Conservation (phyloP, 1,140 invertebrate genomes). For the Psix sp. region DNA sequence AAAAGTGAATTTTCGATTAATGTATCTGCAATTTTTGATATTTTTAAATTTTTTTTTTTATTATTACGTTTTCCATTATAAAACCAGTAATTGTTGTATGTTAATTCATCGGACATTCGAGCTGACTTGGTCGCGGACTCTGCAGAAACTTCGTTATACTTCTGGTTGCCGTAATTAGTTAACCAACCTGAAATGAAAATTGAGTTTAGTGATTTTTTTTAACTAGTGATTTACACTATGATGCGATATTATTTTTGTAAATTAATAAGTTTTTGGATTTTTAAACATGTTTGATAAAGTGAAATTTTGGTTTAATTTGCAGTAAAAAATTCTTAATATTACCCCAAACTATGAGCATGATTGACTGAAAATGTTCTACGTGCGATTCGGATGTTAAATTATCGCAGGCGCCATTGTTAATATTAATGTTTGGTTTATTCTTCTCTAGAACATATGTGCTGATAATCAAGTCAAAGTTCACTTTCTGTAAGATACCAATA, state of each 20-base stretch:
- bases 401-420: too few relatives aligned
- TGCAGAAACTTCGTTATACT: constrained; percentile 50
- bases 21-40: constrained; percentile 2
- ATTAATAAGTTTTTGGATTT: neutral
- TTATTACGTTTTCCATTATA: constrained; percentile 53
- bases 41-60: neutral
- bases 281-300: too few relatives aligned
- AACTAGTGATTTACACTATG: neutral
- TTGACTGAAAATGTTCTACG: too few relatives aligned
- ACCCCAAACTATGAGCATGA: neutral
- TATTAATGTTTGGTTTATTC: too few relatives aligned
- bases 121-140: constrained; percentile 52
- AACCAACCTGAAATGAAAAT: constrained; percentile 55
- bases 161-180: constrained; percentile 37
- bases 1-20: constrained; percentile 6
- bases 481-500: too few relatives aligned
- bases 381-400: too few relatives aligned
- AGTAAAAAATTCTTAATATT: neutral
- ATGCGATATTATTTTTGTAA: neutral
- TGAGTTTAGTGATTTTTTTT: neutral
- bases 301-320: too few relatives aligned
- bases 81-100: constrained; percentile 60
- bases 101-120: constrained; percentile 44
- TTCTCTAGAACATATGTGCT: too few relatives aligned
- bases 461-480: too few relatives aligned